These are phyloP conservation scores for Parelbella ahira DNA, from an alignment of 2,888 invertebrate genomes.

Conservation along the genomic window DNA sequence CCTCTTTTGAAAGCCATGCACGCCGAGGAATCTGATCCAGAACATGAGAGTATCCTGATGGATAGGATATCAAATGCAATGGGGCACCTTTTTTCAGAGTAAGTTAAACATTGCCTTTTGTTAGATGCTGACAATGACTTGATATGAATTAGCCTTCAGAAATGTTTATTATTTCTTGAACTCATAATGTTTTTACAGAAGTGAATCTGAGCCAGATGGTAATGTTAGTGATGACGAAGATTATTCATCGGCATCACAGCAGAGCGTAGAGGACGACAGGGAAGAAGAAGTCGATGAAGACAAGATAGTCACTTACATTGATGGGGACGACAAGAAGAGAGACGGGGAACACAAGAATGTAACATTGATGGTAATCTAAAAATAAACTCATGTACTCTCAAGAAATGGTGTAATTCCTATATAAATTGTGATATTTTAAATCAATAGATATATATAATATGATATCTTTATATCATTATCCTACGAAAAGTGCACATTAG, in stretches of 20 bases:
- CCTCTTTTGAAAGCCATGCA: conserved; percentile 74
- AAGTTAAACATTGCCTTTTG: conserved; percentile 49
- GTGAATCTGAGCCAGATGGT: conserved; percentile 65
- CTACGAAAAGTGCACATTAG: no score
- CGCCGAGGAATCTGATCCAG: conserved; percentile 86
- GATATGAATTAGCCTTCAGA: no score
- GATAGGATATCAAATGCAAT: conserved; percentile 87
- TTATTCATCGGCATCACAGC: conserved; percentile 59
- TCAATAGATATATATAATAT: no score
- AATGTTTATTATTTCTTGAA: no score
- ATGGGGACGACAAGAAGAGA: conserved; percentile 51
- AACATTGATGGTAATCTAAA: conserved; percentile 50
- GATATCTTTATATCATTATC: no score
- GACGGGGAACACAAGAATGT: conserved; percentile 57
- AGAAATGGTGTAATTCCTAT: no score
- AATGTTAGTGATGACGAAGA: conserved; percentile 64
- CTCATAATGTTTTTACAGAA: conserved; percentile 36
- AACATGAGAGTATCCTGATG: conserved; percentile 85
- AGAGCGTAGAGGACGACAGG: conserved; percentile 51
- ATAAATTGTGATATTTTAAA: no score
- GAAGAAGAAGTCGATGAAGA: conserved; percentile 44
- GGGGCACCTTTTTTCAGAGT: conserved; percentile 88
- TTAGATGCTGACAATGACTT: no score
- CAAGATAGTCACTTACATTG: conserved; percentile 54
- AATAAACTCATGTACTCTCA: no score